Percentiles rank a stretch among this genome's conserved stretches.
phyloP scores from a whole-genome alignment of 2,113 vertebrate species.

The Heterochromis multidens region DNA sequence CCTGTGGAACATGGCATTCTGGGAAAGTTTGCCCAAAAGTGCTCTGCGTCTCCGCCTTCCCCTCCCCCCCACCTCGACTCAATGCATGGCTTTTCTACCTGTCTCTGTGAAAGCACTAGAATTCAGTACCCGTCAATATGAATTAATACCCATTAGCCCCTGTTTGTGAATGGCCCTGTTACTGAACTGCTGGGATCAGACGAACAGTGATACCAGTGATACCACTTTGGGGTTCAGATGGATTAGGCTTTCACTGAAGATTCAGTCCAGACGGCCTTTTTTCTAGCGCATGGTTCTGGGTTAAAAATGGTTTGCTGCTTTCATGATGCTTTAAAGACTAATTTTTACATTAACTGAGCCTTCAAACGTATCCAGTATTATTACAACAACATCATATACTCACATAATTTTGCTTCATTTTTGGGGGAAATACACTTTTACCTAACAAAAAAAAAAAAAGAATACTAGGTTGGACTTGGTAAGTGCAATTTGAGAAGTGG shows the following conservation, averaged over 20 bases:
- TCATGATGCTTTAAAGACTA: constrained; percentile 68
- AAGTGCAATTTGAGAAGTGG: constrained; percentile 66
- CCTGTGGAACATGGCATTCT: constrained; percentile 74
- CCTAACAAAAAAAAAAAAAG: constrained; percentile 32
- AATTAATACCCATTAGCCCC: constrained; percentile 73
- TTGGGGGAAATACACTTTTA: constrained; percentile 47
- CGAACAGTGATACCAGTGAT: constrained; percentile 52
- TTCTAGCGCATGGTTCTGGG: constrained; percentile 42
- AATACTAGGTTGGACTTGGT: constrained; percentile 55
- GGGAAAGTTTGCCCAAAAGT: constrained; percentile 81
- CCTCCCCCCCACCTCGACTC: constrained; percentile 41
- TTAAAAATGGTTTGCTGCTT: constrained; percentile 70
- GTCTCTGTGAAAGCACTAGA: constrained; percentile 83
- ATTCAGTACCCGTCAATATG: constrained; percentile 68
- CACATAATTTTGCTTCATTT: constrained; percentile 56
- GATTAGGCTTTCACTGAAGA: constrained; percentile 31
- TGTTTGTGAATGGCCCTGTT: constrained; percentile 42
- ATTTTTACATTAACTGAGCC: constrained; percentile 69
- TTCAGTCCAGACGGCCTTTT: constrained; percentile 31
- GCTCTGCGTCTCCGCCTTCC: constrained; percentile 51
- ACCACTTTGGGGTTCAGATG: constrained; percentile 19
- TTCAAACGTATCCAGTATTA: constrained; percentile 73
- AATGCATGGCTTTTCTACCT: constrained; percentile 89
- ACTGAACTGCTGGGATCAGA: constrained; percentile 43
- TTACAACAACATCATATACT: constrained; percentile 62